Evolutionary conservation across 2,113 vertebrate genomes (phyloP).

Genomic region (Mus pahari): DNA sequence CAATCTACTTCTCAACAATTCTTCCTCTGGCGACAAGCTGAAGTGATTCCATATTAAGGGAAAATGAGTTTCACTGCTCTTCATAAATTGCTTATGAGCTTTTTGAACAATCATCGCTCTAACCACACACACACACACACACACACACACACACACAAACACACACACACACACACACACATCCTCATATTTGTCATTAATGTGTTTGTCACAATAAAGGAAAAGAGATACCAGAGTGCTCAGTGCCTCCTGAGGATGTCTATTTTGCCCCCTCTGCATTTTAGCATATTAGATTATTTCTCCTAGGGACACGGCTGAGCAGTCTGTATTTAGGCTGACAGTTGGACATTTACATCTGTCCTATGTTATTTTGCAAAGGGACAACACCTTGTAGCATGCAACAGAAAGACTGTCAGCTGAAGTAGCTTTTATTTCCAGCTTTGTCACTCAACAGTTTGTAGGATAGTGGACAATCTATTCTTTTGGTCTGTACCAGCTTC

Average conservation of each 20-base stretch:
- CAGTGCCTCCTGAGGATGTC: slow-evolving; percentile 37
- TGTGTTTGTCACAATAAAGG: slow-evolving; percentile 48
- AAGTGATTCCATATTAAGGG: slow-evolving; percentile 69
- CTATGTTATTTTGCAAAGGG: neutral
- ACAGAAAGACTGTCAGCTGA: neutral
- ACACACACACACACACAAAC: too few relatives aligned
- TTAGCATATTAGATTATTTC: slow-evolving; percentile 24
- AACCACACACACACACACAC: neutral
- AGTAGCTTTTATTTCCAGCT: slow-evolving; percentile 17
- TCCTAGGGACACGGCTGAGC: neutral
- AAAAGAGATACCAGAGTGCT: slow-evolving; percentile 1
- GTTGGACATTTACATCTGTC: neutral
- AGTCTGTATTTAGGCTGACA: neutral
- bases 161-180: neutral
- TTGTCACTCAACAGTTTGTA: neutral
- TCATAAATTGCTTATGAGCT: slow-evolving; percentile 71
- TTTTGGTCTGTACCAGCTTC: neutral
- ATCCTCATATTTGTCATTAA: slow-evolving; percentile 33
- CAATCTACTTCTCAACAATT: slow-evolving; percentile 56
- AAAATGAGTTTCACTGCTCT: slow-evolving; percentile 61
- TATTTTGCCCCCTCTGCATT: slow-evolving; percentile 41
- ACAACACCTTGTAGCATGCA: neutral
- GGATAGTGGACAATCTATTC: neutral
- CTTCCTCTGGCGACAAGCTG: slow-evolving; percentile 53
- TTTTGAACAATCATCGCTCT: slow-evolving; percentile 39